Evolutionary conservation across 2,113 vertebrate genomes (phyloP).

Genomic region (Cryptotis parvus): DNA sequence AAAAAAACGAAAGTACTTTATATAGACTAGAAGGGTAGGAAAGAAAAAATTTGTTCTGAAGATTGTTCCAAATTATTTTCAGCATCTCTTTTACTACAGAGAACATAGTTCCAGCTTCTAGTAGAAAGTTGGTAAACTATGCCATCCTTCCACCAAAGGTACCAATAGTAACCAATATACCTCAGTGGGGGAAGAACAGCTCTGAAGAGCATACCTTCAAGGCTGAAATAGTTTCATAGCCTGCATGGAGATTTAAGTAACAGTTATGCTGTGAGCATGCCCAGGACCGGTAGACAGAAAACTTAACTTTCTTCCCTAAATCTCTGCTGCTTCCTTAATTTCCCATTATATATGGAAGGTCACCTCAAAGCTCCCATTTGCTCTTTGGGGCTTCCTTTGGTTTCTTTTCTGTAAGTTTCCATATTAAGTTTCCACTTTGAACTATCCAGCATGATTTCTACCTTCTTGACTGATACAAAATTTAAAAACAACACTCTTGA

Average conservation of each 20-base stretch:
- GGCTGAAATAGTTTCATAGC: not conserved
- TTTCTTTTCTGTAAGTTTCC: not conserved
- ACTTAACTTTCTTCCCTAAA: not conserved
- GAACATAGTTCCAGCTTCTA: not conserved
- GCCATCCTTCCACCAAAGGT: not conserved
- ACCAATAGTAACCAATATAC: not conserved
- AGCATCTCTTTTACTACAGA: slow-evolving; percentile 7
- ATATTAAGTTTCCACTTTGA: slow-evolving; percentile 5
- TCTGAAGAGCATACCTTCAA: not conserved
- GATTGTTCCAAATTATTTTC: slow-evolving; percentile 2
- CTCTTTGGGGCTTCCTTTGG: slow-evolving; percentile 32
- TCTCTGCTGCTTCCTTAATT: not conserved
- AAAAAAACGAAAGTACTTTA: not conserved
- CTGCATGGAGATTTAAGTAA: not conserved
- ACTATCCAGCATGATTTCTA: slow-evolving; percentile 21
- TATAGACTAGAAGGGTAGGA: slow-evolving; percentile 11
- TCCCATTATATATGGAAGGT: not conserved
- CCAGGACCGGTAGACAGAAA: not conserved
- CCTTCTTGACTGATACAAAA: slow-evolving; percentile 46
- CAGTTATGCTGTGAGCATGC: not conserved
- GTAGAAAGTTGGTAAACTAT: not conserved
- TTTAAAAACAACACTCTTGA: not conserved
- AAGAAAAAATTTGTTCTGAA: slow-evolving; percentile 7
- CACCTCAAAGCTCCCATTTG: not conserved
- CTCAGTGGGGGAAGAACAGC: not conserved